These are phyloP conservation scores for Synanthedon andrenaeformis DNA, from an alignment of 2,888 invertebrate genomes.

Conservation along the genomic window DNA sequence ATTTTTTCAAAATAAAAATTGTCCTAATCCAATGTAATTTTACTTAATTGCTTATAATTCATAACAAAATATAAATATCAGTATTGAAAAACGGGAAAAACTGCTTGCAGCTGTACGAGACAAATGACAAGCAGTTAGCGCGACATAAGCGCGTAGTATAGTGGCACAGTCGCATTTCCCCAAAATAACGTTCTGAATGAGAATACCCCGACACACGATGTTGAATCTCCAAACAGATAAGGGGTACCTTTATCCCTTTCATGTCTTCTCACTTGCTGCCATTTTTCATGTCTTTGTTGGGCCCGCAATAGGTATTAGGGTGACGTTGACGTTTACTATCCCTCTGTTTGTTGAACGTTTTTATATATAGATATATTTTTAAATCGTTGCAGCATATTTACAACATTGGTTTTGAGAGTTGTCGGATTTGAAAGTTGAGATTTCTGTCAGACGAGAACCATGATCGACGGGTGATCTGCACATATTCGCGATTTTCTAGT, in stretches of 20 bases:
- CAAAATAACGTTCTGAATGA: conserved; percentile 27
- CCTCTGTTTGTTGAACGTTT: conserved; percentile 2
- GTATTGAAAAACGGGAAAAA: background rate
- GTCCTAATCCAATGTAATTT: too few species aligned
- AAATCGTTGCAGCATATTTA: background rate
- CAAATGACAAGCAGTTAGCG: background rate
- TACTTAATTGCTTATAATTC: too few species aligned
- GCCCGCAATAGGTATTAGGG: conserved; percentile 49
- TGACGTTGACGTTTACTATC: conserved; percentile 18
- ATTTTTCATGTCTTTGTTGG: conserved; percentile 66
- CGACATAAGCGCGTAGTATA: background rate
- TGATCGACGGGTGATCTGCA: too few species aligned
- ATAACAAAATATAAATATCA: too few species aligned
- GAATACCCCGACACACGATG: conserved; percentile 32
- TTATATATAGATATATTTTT: background rate
- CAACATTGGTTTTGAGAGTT: too few species aligned
- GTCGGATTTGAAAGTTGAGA: too few species aligned
- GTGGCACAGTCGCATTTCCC: conserved; percentile 3
- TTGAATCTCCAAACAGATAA: conserved; percentile 52
- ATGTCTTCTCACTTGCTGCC: conserved; percentile 46
- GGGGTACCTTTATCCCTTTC: conserved; percentile 57
- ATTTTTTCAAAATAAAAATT: too few species aligned
- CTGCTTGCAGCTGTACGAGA: background rate
- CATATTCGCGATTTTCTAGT: too few species aligned
- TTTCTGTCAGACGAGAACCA: too few species aligned